Evolutionary conservation across 2,888 invertebrate species (phyloP).

Genomic region (Epirrhoe alternata): DNA sequence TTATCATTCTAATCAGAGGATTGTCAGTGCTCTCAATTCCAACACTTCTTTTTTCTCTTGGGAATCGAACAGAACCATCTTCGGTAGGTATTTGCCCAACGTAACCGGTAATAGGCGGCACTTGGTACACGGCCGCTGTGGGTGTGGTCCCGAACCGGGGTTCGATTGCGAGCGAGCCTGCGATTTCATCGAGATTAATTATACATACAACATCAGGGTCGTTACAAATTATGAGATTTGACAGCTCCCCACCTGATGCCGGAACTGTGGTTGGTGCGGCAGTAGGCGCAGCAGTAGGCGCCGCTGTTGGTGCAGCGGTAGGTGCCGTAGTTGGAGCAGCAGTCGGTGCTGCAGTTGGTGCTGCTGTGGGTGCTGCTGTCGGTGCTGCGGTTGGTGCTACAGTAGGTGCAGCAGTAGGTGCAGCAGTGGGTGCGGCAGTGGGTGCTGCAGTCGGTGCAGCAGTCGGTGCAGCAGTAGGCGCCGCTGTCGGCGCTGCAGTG

Average conservation of each 20-base stretch:
- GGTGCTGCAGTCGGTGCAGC: conserved; percentile 41
- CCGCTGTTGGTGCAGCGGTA: conserved; percentile 49
- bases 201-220: conserved; percentile 75
- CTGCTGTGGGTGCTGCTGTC: conserved; percentile 45
- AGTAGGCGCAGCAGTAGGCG: conserved; percentile 38
- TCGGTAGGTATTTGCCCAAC: conserved; percentile 64
- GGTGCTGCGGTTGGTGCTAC: conserved; percentile 43
- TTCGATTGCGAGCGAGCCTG: conserved; percentile 77
- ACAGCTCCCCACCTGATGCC: conserved; percentile 62
- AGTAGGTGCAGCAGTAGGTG: conserved; percentile 40
- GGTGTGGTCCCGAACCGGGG: conserved; percentile 79
- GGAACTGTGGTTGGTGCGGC: conserved; percentile 45
- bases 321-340: conserved; percentile 44
- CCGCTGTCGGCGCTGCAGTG: conserved; percentile 34
- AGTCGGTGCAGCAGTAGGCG: conserved; percentile 39
- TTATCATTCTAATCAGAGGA: conserved; percentile 40
- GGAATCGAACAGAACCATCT: conserved; percentile 72
- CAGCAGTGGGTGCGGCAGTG: conserved; percentile 40
- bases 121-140: conserved; percentile 60
- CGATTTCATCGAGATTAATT: conserved; percentile 74
- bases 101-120: conserved; percentile 65
- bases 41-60: conserved; percentile 66
- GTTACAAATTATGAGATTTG: conserved; percentile 74
- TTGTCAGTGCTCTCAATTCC: conserved; percentile 42
- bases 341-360: conserved; percentile 41